phyloP scores from a whole-genome alignment of 2,888 invertebrate genomes.

The Cenopis cana region DNA sequence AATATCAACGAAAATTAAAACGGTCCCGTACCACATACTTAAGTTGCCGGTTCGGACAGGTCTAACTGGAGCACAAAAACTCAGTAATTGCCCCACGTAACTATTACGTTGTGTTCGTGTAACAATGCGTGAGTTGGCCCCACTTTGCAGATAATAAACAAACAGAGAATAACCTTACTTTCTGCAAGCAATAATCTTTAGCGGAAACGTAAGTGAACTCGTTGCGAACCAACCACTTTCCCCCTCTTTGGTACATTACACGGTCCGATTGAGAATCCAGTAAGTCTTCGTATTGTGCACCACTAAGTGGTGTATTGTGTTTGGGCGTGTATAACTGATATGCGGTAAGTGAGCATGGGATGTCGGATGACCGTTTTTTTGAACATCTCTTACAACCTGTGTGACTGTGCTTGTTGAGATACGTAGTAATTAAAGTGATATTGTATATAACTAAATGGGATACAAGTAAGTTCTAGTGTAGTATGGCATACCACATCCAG shows the following conservation, averaged over 20 bases:
- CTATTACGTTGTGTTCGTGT: constrained; percentile 27
- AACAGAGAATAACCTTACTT: constrained; percentile 20
- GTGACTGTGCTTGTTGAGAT: constrained; percentile 4
- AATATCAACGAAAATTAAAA: constrained; percentile 15
- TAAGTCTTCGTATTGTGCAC: constrained; percentile 22
- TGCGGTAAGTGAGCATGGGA: constrained; percentile 38
- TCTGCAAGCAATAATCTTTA: constrained; percentile 37
- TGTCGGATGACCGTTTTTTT: constrained; percentile 33
- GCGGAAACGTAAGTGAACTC: constrained; percentile 40
- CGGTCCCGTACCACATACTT: constrained; percentile 4
- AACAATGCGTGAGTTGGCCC: constrained; percentile 17
- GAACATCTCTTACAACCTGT: constrained; percentile 23
- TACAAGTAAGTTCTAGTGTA: constrained; percentile 29
- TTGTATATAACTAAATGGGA: constrained; percentile 23
- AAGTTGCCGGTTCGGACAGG: constrained; percentile 9
- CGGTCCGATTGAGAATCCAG: constrained; percentile 41
- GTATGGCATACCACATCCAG: background rate
- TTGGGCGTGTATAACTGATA: constrained; percentile 40
- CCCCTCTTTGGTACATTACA: constrained; percentile 38
- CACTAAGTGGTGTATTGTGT: constrained; percentile 36
- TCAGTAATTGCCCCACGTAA: constrained; percentile 14
- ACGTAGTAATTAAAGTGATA: constrained; percentile 11
- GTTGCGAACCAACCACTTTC: constrained; percentile 36
- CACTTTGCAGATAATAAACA: constrained; percentile 28
- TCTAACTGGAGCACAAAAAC: constrained; percentile 30